A percentile compares a stretch with the other conserved stretches of the same genome.
Evolutionary conservation across 92 coral and sea anemone genomes (phyloP).

Genomic region (Porites evermanni): DNA sequence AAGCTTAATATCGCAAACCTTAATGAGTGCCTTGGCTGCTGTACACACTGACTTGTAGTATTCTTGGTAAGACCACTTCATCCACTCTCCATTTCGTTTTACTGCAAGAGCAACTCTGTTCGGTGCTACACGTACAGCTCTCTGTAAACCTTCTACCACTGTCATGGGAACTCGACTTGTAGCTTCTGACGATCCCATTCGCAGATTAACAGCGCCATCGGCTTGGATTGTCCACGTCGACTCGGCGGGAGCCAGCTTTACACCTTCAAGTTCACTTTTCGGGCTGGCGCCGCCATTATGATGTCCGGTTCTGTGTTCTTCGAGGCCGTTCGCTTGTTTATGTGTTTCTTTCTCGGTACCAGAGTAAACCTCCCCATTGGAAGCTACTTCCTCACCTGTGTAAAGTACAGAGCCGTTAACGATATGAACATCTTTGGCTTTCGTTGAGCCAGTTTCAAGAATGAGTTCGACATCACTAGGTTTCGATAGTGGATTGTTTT

Average conservation of each 20-base stretch:
- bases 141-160: constrained; percentile 70
- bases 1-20: constrained; percentile 62
- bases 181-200: constrained; percentile 60
- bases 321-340: constrained; percentile 23
- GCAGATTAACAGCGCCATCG: constrained; percentile 76
- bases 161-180: constrained; percentile 77
- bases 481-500: constrained; percentile 1
- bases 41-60: constrained; percentile 73
- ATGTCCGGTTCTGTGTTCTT: constrained; percentile 13
- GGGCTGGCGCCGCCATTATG: constrained; percentile 26
- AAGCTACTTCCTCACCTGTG: constrained; percentile 42
- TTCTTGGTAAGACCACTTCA: constrained; percentile 90
- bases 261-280: constrained; percentile 1
- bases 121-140: constrained; percentile 63
- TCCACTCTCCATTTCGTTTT: constrained; percentile 89
- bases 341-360: constrained; percentile 5
- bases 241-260: constrained; percentile 70
- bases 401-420: constrained; percentile 58
- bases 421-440: neutral
- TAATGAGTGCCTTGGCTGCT: constrained; percentile 89
- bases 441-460: neutral
- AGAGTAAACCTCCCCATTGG: constrained; percentile 31
- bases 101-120: constrained; percentile 85
- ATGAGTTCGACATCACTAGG: constrained; percentile 35
- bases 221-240: constrained; percentile 70